These are phyloP conservation scores for Euplexia lucipara DNA, from an alignment of 2,888 invertebrate genomes.

Conservation along the genomic window DNA sequence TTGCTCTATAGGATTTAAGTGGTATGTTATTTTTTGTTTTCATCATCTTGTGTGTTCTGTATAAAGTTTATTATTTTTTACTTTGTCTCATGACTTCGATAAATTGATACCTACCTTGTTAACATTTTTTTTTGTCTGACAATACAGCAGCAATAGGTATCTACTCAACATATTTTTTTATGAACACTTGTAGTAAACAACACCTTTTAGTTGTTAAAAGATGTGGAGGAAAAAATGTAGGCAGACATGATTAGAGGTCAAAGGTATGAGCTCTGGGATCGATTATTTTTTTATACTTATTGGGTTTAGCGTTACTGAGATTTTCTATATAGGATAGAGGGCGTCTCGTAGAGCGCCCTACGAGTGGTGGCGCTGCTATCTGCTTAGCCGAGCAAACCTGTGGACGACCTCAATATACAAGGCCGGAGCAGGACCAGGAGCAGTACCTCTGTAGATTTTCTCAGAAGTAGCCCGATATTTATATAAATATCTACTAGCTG, in stretches of 20 bases:
- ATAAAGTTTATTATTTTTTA: conserved; percentile 49
- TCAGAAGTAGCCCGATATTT: no score
- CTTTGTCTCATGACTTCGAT: conserved; percentile 42
- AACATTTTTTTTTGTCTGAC: conserved; percentile 49
- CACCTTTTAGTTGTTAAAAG: not conserved
- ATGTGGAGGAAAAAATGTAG: not conserved
- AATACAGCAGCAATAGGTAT: conserved; percentile 3
- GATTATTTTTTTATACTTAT: no score
- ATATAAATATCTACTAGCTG: no score
- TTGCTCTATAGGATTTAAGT: conserved; percentile 10
- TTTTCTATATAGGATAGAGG: no score
- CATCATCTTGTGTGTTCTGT: conserved; percentile 31
- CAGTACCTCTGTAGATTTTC: no score
- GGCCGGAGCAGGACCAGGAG: no score
- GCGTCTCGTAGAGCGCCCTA: no score
- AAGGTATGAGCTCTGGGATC: not conserved
- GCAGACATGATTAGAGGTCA: not conserved
- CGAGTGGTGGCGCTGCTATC: no score
- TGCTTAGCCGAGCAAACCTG: not conserved
- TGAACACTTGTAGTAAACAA: conserved; percentile 22
- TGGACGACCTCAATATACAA: no score
- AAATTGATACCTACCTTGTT: conserved; percentile 58
- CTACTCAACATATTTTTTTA: conserved; percentile 41
- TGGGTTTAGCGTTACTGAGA: no score
- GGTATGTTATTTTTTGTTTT: conserved; percentile 19